Evolutionary conservation across 2,113 vertebrate species (phyloP).

Genomic region (Amphilophus citrinellus): DNA sequence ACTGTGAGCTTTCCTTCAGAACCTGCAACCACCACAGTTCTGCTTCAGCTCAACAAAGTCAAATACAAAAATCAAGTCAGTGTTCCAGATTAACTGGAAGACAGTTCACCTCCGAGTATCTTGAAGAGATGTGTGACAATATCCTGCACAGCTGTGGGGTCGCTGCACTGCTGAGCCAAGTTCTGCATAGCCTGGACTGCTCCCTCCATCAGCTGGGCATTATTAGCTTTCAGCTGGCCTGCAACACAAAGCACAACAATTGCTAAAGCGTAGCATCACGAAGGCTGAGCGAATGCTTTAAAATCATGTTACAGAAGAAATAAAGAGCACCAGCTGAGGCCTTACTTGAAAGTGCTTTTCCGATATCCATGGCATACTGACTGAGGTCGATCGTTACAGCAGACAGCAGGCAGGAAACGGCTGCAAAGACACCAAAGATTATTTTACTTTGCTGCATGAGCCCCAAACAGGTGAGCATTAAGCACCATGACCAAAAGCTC

Average conservation of each 20-base stretch:
- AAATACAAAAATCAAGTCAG: neutral
- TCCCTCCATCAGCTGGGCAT: slow-evolving; percentile 91
- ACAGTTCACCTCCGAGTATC: slow-evolving; percentile 90
- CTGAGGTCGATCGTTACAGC: slow-evolving; percentile 96
- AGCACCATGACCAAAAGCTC: slow-evolving; percentile 55
- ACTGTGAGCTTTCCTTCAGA: slow-evolving; percentile 95
- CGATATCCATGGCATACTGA: slow-evolving; percentile 93
- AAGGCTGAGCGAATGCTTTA: neutral
- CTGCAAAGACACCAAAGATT: slow-evolving; percentile 72
- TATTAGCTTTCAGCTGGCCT: slow-evolving; percentile 98
- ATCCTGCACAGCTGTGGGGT: slow-evolving; percentile 86
- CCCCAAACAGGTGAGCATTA: neutral
- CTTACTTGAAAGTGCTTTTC: slow-evolving; percentile 93
- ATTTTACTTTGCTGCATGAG: neutral
- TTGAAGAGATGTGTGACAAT: slow-evolving; percentile 91
- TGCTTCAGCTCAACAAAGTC: neutral
- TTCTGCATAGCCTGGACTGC: slow-evolving; percentile 91
- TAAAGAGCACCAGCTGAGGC: neutral
- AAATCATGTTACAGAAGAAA: neutral
- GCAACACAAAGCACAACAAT: slow-evolving; percentile 4
- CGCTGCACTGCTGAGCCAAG: slow-evolving; percentile 93
- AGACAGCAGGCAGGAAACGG: slow-evolving; percentile 89
- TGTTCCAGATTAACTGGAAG: neutral
- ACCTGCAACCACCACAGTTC: slow-evolving; percentile 77
- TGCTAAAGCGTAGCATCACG: neutral